These are phyloP conservation scores for Sus scrofa DNA, from an alignment of 2,113 vertebrate genomes.

Conservation along the genomic window T2T-Sscrofa CM000819.6:6967001-6967500, in stretches of 20 bases:
- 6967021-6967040: no score
- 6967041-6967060: not conserved
- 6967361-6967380: accelerated
- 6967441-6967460: not conserved
- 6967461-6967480: not conserved
- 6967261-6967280: not conserved
- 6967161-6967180: not conserved
- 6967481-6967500: not conserved
- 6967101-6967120: accelerated
- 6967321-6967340: not conserved
- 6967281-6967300: not conserved
- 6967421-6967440: not conserved
- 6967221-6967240: not conserved
- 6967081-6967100: accelerated
- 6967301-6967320: accelerated
- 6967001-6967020: no score
- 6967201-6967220: not conserved
- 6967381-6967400: no score
- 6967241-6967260: not conserved
- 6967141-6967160: not conserved
- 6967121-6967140: accelerated
- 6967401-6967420: not conserved
- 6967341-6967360: not conserved
- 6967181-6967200: not conserved
- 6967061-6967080: not conserved